These are phyloP conservation scores for Microctonus hyperodae DNA, from an alignment of 2,888 invertebrate genomes.

Conservation along the genomic window DNA sequence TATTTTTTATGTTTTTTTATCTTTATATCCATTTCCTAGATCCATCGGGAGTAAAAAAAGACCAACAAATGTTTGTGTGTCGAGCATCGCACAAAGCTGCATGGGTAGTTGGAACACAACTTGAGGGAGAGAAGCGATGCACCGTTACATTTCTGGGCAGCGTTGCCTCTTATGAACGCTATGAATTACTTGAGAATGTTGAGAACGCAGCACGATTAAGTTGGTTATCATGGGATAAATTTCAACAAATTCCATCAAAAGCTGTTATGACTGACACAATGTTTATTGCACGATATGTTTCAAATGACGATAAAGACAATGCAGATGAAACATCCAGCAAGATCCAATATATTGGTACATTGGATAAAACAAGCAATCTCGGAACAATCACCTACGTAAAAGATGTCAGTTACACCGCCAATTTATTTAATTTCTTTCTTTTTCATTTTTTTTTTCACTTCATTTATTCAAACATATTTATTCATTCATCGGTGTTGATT, in stretches of 20 bases:
- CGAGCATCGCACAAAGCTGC: conserved; percentile 76
- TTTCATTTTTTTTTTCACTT: conserved; percentile 11
- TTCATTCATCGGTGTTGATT: neutral
- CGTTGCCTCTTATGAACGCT: conserved; percentile 68
- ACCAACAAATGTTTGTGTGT: conserved; percentile 72
- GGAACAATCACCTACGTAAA: conserved; percentile 76
- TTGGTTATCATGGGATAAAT: conserved; percentile 81
- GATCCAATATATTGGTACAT: conserved; percentile 74
- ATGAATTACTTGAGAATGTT: conserved; percentile 79
- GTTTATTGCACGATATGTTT: conserved; percentile 65
- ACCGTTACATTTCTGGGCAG: conserved; percentile 70
- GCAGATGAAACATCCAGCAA: conserved; percentile 45
- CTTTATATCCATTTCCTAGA: neutral
- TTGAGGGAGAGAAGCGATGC: conserved; percentile 69
- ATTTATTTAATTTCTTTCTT: conserved; percentile 17
- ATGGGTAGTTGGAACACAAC: conserved; percentile 76
- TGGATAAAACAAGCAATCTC: conserved; percentile 69
- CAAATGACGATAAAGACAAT: conserved; percentile 36
- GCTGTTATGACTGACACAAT: conserved; percentile 66
- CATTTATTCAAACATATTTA: conserved; percentile 3
- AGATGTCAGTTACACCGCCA: conserved; percentile 59
- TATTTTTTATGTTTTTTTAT: neutral
- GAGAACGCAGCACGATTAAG: conserved; percentile 78
- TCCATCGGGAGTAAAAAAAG: neutral
- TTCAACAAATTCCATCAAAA: conserved; percentile 71